Evolutionary conservation across 1,140 invertebrate species (phyloP), one percentile per base, ranked within the genome.

Genomic region (Frieseomelitta varia): DNA sequence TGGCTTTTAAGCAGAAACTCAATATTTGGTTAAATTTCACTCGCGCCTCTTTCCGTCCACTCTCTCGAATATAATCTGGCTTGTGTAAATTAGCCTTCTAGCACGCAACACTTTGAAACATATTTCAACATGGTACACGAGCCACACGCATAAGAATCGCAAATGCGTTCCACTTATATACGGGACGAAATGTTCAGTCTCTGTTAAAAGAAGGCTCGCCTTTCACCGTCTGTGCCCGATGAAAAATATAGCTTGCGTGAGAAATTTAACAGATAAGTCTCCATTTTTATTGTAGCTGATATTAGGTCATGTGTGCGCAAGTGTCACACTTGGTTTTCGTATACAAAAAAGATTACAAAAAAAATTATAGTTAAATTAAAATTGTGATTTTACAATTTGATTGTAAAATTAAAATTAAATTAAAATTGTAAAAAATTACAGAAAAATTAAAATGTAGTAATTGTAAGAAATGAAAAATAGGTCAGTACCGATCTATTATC

Each of bases 1-100:
- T 47, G 39, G 81, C 81, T 84, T 84, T 84, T 79, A 84, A 83
- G 65, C 65, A n/a, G 3, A 79, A 84, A 53, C 39, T 78, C 81
- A 71, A 84, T 84, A 84, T 84, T 79, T 72, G 67, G 47, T 55
- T 71, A 69, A 63, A 67, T 71, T 63, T 58, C 56, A 61, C 17
- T 71, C 10, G 56, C 55, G 8, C 21, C 56, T 58, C 76, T 71
- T n/a, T 11, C 55, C 47, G 56, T 39, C 67, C 76, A 17, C 61
- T 58, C 80, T n/a, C 51, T 39, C 75, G 67, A 72, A 84, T 53
- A 84, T 84, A 84, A 84, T 72, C 67, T n/a, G 14, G 14, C 67
- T 39, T 72, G 47, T 63, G 56, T 71, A 72, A 84, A 84, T 84
- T 79, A 84, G 51, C 39, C 27, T 34, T 47, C 27, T 24, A 47